These are phyloP conservation scores for Parochlus steinenii DNA, from an alignment of 2,888 invertebrate genomes.

Conservation along the genomic window DNA sequence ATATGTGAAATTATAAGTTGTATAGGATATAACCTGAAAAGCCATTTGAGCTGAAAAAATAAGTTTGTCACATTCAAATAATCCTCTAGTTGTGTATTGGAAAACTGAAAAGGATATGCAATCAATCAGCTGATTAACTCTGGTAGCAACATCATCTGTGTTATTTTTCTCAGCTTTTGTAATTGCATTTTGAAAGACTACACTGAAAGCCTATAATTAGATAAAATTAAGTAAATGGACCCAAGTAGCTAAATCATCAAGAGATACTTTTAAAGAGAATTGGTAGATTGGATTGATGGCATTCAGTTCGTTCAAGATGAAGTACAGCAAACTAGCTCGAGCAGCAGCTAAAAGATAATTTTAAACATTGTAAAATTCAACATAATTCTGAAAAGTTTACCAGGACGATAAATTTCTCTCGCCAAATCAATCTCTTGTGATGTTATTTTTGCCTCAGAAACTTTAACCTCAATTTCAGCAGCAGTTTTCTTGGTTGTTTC, in stretches of 20 bases:
- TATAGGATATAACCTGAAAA: conserved; percentile 49
- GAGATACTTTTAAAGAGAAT: conserved; percentile 74
- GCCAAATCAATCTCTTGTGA: conserved; percentile 86
- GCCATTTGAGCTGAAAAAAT: conserved; percentile 95
- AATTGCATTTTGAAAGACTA: conserved; percentile 95
- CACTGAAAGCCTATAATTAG: conserved; percentile 71
- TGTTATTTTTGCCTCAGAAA: conserved; percentile 81
- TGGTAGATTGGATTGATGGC: conserved; percentile 95
- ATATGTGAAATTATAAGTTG: conserved; percentile 1
- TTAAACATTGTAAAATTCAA: too few species aligned
- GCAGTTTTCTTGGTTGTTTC: conserved; percentile 93
- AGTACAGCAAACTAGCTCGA: conserved; percentile 83
- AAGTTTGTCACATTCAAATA: conserved; percentile 92
- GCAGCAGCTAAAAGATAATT: too few species aligned
- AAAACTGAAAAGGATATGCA: conserved; percentile 90
- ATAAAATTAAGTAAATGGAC: conserved; percentile 7
- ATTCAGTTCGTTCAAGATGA: conserved; percentile 86
- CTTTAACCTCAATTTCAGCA: conserved; percentile 83
- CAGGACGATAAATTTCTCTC: conserved; percentile 56
- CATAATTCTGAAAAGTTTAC: too few species aligned
- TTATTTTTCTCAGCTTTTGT: conserved; percentile 62
- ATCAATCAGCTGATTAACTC: conserved; percentile 82
- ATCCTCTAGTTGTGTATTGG: conserved; percentile 82
- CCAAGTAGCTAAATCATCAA: neutral
- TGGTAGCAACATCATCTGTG: conserved; percentile 47